Base-by-base conservation (phyloP, 2,797 vertebrate species). In the Ataeniobius toweri region DNA sequence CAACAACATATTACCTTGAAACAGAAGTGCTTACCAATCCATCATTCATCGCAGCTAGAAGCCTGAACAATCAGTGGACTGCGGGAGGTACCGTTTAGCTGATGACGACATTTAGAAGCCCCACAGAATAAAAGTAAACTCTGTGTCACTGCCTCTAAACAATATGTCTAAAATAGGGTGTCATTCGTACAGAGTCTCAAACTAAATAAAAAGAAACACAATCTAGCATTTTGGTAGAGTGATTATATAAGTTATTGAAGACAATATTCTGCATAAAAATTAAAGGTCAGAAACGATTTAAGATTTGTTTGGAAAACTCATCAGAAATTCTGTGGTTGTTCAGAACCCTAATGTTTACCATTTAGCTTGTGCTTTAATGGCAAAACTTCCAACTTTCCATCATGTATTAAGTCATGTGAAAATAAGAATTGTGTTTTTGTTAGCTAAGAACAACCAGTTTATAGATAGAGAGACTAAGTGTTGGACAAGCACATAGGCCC, bases 51-150 rank as follows among this genome's bases (percentile, higher is more conserved):
- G 5, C 73, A 55, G 55, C 69, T 84, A 59, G 59, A 73, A 50
- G 18, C 46, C 61, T 16, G 8, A 61, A 73, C 50, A 84, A 78
- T 80, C 55, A 71, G 39, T n/a, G 24, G 78, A 56, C 39, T 69
- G 67, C n/a, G 28, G 55, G n/a, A 39, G 46, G 12, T 16, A 18
- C 20, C 3, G 18, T 80, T 72, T 36, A 67, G 14, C 22, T 74
- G 16, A 41, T 74, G 72, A 74, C 4, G 36, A 28, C 10, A 67
- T 72, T 58, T 48, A 73, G 22, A 76, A 56, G 31, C n/a, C 20
- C 20, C 20, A 16, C 22, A 14, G 46, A 20, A 63, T 48, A 6
- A 6, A 51, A 68, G 9, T 44, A 0, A 68, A 44, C 13, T 73
- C 22, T 83, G 56, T 61, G 61, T 50, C 53, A 73, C 48, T 22